Percentiles rank a stretch among this genome's conserved stretches.
These are phyloP conservation scores for Chaetura pelagica DNA, from an alignment of 2,113 vertebrate genomes.

Conservation along the genomic window DNA sequence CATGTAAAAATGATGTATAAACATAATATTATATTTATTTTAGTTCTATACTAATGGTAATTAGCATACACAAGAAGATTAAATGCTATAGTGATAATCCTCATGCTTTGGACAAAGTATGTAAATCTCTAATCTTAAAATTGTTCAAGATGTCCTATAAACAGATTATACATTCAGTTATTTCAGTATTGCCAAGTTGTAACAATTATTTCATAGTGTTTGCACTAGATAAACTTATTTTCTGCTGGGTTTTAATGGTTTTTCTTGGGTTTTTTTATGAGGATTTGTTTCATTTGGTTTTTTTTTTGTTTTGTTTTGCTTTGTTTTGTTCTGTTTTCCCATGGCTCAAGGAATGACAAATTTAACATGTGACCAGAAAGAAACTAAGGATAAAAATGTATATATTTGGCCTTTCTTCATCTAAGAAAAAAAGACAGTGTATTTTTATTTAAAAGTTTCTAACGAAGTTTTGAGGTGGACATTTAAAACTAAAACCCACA, in stretches of 20 bases:
- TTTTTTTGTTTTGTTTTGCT: not conserved
- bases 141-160: not conserved
- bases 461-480: not conserved
- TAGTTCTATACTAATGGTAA: not conserved
- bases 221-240: not conserved
- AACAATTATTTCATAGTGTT: not conserved
- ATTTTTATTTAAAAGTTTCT: not conserved
- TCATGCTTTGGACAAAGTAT: not conserved
- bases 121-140: not conserved
- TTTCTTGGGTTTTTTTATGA: not conserved
- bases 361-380: not conserved
- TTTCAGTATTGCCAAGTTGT: not conserved
- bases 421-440: fast-evolving
- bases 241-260: not conserved
- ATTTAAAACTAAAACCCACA: not conserved
- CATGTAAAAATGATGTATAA: not conserved
- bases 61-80: not conserved
- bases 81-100: not conserved
- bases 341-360: not conserved
- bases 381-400: fast-evolving
- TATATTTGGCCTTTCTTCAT: not conserved
- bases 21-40: not conserved
- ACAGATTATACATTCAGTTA: not conserved
- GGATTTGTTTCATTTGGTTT: not conserved
- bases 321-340: not conserved